Base-by-base conservation (phyloP, 1,140 invertebrate species). In the Drosophila bifasciata region DNA sequence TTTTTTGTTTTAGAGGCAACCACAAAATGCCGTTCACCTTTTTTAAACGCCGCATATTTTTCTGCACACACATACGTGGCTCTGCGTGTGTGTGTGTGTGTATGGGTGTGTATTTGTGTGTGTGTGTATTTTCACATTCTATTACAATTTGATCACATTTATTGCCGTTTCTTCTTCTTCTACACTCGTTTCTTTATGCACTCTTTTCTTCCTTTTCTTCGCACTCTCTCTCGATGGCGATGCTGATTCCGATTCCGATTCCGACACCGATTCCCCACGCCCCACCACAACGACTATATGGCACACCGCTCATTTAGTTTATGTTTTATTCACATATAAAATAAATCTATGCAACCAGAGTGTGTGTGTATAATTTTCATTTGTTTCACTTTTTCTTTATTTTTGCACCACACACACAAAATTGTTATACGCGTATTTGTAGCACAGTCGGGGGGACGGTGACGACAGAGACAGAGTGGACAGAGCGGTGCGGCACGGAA, bases 1-100 rank as follows among this genome's bases (percentile, higher is more conserved):
- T 69, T 75, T 48, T 63, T 68, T 55, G 40, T 63, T 57, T 36
- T 36, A 36, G 32, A 36, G 11, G 11, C 32, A 36, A 36, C 32
- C 51, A 85, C 80, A 79, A 85, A 86, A 76, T 88, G 83, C 83
- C 83, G 83, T 88, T 88, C 83, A 88, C 83, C 83, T 88, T 88
- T 83, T 88, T 88, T 81, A 88, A 88, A 75, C 83, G 83, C 83
- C 83, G 83, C 83, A 88, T 88, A 81, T 88, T 86, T 86, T 86
- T 86, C 81, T 86, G 81, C 81, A 81, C 77, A 85, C 80, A 85
- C 80, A 85, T 85, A 85, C 80, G 81, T 77, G 80, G 66, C 73
- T 61, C 43, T 68, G 50, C 66, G 45, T 64, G 50, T 71, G 45
- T 64, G 64, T 41, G 48, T 53, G 23, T 56, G 44, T 56, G 61